Base-by-base conservation (phyloP, 2,797 vertebrate genomes). In the Meriones psammophilus region DNA sequence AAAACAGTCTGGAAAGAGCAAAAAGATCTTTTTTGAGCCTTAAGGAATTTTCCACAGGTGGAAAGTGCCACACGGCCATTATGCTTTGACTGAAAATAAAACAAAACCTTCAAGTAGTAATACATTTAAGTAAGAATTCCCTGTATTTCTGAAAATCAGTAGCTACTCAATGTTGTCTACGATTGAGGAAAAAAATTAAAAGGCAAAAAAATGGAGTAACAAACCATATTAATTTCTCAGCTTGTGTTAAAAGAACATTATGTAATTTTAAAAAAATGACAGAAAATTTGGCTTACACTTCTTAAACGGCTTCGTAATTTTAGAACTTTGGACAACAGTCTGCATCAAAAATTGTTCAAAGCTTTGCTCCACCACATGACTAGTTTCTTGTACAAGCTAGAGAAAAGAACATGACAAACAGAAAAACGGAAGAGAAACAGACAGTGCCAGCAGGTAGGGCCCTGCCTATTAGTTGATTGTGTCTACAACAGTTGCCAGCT, bases 71-170 rank as follows among this genome's bases (percentile, higher is more conserved):
- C n/a, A 39, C 8, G 6, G 26, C 10, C 22, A 68, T 54, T 85
- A 14, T 68, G 18, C 20, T 54, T 54, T 78, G 50, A 78, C 33
- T 33, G 54, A 78, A 78, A 78, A 54, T 30, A 77, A 50, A n/a
- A 46, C 78, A 79, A 33, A 74, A 28, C 62, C 64, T 66, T 81
- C 54, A 88, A 69, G 5, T 64, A 64, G 33, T 2, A 91, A 85
- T 56, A 93, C 33, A 80, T 84, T 50, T 60, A 60, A 91, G 88
- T 62, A 86, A 85, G 84, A 95, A 46, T 24, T 88, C 12, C 54
- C 14, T 64, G 2, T 62, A 64, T 71, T 54, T 85, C 78, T 94
- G 24, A 74, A 94, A 93, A 85, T 17, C 77, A 85, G 20, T 13
- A 79, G 36, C 3, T 28, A 69, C 56, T 91, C 39, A 77, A 22